These are phyloP conservation scores for Atta colombica DNA, from an alignment of 1,140 invertebrate genomes.

Conservation along the genomic window DNA sequence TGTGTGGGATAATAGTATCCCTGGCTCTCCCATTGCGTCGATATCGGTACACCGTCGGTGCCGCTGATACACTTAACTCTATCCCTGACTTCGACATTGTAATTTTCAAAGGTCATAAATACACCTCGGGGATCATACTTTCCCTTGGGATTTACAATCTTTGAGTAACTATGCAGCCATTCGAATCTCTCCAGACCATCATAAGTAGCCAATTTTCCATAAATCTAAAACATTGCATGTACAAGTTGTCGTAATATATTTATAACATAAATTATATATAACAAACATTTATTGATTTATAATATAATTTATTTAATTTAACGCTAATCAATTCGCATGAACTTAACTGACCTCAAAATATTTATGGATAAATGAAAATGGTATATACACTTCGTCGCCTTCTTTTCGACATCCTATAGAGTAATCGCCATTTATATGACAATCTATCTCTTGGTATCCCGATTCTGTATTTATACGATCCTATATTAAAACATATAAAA, in stretches of 20 bases:
- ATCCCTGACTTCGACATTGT: conserved; percentile 98
- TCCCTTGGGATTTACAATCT: conserved; percentile 95
- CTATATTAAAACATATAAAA: conserved; percentile 68
- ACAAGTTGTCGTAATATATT: conserved; percentile 20
- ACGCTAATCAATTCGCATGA: neutral
- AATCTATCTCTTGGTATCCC: conserved; percentile 93
- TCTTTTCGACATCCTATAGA: conserved; percentile 94
- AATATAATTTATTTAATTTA: neutral
- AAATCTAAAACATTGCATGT: conserved; percentile 86
- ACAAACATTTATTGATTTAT: no score
- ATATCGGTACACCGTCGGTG: conserved; percentile 96
- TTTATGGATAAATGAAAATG: conserved; percentile 96
- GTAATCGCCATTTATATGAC: conserved; percentile 96
- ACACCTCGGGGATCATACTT: conserved; percentile 95
- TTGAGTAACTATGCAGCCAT: conserved; percentile 98
- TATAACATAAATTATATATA: no score
- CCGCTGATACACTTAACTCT: conserved; percentile 98
- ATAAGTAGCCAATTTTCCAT: conserved; percentile 91
- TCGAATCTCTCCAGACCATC: conserved; percentile 93
- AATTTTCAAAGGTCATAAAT: conserved; percentile 99
- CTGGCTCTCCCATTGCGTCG: conserved; percentile 97
- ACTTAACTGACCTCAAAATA: conserved; percentile 95
- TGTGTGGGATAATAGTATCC: conserved; percentile 99
- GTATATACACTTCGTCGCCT: conserved; percentile 95
- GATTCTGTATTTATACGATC: conserved; percentile 80